Percentiles rank a stretch among this genome's conserved stretches.
phyloP scores from a whole-genome alignment of 2,797 vertebrate genomes.

The Anniella stebbinsi region DNA sequence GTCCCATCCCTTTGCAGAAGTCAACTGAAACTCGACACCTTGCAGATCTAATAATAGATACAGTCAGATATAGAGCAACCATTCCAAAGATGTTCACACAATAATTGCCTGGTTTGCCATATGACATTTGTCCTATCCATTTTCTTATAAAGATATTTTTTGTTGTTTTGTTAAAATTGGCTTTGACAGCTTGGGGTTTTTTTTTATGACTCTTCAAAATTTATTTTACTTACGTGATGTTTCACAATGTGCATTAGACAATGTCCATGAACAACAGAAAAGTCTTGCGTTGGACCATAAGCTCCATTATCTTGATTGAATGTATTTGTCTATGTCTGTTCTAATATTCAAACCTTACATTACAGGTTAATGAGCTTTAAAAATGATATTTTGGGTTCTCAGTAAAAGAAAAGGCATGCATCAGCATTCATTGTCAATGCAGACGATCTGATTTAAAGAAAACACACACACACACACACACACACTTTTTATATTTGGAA shows the following conservation, averaged over 20 bases:
- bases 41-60: background rate
- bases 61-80: background rate
- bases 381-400: slow-evolving; percentile 16
- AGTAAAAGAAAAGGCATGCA: slow-evolving; percentile 19
- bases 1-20: background rate
- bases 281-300: slow-evolving; percentile 24
- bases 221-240: slow-evolving; percentile 27
- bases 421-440: slow-evolving; percentile 38
- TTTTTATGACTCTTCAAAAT: slow-evolving; percentile 43
- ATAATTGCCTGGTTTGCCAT: background rate
- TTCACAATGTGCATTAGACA: slow-evolving; percentile 31
- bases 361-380: slow-evolving; percentile 41
- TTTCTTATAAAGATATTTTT: background rate
- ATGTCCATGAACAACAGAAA: slow-evolving; percentile 41
- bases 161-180: slow-evolving; percentile 30
- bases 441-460: background rate
- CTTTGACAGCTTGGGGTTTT: slow-evolving; percentile 27
- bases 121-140: background rate
- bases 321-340: slow-evolving; percentile 45
- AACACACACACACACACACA: background rate
- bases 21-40: background rate
- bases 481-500: slow-evolving; percentile 13
- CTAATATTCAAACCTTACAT: slow-evolving; percentile 32
- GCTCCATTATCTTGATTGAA: slow-evolving; percentile 44
- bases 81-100: background rate